Base-by-base conservation (phyloP, 2,888 invertebrate species). In the Agrotis puta region DNA sequence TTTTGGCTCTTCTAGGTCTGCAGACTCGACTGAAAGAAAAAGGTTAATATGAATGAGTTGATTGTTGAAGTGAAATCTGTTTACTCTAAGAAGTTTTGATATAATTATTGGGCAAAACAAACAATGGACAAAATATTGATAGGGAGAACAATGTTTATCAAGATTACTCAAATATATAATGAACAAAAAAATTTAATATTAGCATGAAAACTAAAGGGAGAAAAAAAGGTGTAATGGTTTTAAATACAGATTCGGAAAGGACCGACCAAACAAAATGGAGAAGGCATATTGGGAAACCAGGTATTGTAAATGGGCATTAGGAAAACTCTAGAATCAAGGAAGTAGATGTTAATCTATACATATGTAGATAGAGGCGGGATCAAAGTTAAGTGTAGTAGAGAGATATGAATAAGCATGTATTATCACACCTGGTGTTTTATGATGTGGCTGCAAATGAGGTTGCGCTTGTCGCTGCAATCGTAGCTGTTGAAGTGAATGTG, bases 391-490 rank as follows among this genome's bases (percentile, higher is more conserved):
- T 18, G 14, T 7, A 53, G 53, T 24, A 16, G 24, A 3, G 16
- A 39, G 24, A 53, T 24, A 24, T 24, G 16, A 24, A 20, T 18
- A 16, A 24, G 16, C 22, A 53, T 3, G 14, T 53, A 22, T 53
- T 53, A 24, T 16, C 1, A 3, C 13, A 93, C 92, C 85, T 47
- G 92, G 90, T 71, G 83, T 76, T n/a, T 86, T 86, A 73, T 88
- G 87, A 18, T 86, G 85, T 5, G 84, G 64, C 51, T 59, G 79
- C 18, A 64, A 45, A 59, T 67, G 54, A 13, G 67, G 63, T 13
- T 59, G 74, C 0, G 22, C 59, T 18, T 79, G 70, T 5, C 50
- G 39, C 20, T 81, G 77, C 0, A 62, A 18, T 14, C 81, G 68
- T 6, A 68, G 18, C 18, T 81, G 66, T 1, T 68, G 56, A 2